These are phyloP conservation scores for Takifugu bimaculatus DNA, from an alignment of 2,113 vertebrate species.

Conservation along the genomic window DNA sequence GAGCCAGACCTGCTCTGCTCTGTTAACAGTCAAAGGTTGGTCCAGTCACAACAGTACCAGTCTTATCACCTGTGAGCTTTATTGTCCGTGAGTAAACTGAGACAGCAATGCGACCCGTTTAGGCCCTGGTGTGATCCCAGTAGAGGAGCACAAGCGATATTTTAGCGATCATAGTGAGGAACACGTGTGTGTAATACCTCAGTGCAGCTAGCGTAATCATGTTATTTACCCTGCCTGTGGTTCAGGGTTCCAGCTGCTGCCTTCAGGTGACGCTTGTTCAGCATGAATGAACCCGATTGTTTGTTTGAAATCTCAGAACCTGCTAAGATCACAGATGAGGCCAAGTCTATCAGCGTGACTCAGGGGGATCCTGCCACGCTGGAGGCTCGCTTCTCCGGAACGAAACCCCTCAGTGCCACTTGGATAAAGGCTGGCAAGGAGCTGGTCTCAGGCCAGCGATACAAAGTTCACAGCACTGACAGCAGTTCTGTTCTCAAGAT, in stretches of 20 bases:
- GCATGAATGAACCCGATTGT: background rate
- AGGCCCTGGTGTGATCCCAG: no score
- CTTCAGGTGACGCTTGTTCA: no score
- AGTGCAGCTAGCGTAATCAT: background rate
- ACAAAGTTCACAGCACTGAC: constrained; percentile 87
- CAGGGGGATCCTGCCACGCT: constrained; percentile 92
- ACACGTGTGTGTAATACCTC: no score
- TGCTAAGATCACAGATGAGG: constrained; percentile 87
- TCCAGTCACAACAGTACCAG: constrained; percentile 31
- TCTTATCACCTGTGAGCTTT: no score
- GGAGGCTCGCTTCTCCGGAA: constrained; percentile 91
- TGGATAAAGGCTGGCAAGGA: constrained; percentile 90
- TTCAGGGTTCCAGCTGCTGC: no score
- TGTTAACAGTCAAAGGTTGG: constrained; percentile 94
- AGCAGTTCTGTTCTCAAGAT: constrained; percentile 89
- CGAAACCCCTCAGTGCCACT: constrained; percentile 84
- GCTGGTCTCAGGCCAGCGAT: constrained; percentile 81
- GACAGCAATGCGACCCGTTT: no score
- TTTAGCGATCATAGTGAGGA: no score
- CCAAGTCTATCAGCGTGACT: constrained; percentile 93
- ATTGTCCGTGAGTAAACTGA: no score
- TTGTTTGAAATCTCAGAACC: constrained; percentile 81
- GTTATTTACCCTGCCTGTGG: background rate
- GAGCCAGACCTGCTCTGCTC: constrained; percentile 88
- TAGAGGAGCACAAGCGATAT: no score